These are phyloP conservation scores for Dolichallabes microphthalmus DNA, from an alignment of 2,113 vertebrate species.

Conservation along the genomic window DNA sequence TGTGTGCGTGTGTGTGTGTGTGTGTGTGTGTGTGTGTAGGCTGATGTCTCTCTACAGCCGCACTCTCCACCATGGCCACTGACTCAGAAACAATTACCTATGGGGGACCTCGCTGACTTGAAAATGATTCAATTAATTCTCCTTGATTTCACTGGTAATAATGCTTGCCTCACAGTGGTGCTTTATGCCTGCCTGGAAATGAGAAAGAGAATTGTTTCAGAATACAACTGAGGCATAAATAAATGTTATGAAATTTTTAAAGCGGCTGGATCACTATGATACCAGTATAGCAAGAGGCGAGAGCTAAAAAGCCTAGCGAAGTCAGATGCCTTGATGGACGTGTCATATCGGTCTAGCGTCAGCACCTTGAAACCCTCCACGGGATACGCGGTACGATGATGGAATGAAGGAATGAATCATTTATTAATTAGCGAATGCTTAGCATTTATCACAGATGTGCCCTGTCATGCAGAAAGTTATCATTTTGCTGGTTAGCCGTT, in stretches of 20 bases:
- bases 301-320: neutral
- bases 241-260: neutral
- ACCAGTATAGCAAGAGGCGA: neutral
- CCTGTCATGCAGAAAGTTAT: neutral
- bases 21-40: constrained; percentile 51
- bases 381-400: too few relatives aligned
- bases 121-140: constrained; percentile 76
- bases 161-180: constrained; percentile 57
- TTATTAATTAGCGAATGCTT: neutral
- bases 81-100: constrained; percentile 75
- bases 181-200: constrained; percentile 12
- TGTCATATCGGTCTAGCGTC: neutral
- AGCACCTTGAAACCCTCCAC: too few relatives aligned
- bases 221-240: neutral
- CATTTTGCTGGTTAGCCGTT: neutral
- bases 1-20: constrained; percentile 55
- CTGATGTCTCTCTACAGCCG: constrained; percentile 32
- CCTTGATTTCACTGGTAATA: constrained; percentile 73
- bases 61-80: constrained; percentile 64
- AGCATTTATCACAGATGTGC: neutral
- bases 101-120: constrained; percentile 67
- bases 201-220: constrained; percentile 12
- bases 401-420: neutral
- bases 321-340: neutral
- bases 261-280: neutral